Evolutionary conservation across 2,888 invertebrate species (phyloP).

Genomic region (Patella caerulea): DNA sequence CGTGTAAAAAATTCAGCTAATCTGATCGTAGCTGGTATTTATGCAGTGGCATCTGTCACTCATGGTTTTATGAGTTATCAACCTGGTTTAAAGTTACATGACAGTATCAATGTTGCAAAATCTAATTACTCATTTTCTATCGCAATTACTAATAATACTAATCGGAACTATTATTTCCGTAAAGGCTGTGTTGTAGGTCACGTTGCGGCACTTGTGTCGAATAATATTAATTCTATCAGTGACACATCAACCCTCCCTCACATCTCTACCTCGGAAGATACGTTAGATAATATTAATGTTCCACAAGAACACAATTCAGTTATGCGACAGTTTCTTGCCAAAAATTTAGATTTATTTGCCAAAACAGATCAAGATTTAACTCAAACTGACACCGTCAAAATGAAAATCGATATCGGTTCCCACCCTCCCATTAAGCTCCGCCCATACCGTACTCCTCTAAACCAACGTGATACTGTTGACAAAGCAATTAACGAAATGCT

Average conservation of each 20-base stretch:
- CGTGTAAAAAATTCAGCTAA: no score
- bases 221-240: neutral
- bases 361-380: no score
- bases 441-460: neutral
- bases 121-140: neutral
- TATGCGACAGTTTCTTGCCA: no score
- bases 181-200: neutral
- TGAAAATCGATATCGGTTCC: neutral
- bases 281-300: no score
- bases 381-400: no score
- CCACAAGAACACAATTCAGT: no score
- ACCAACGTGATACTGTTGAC: no score
- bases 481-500: neutral
- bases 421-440: neutral
- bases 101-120: neutral
- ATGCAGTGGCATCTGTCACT: neutral
- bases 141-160: neutral
- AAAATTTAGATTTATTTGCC: no score
- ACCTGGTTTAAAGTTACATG: neutral
- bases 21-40: no score
- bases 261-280: no score
- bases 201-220: no score
- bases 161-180: neutral
- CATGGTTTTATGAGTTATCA: neutral
- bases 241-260: no score